Base-by-base conservation (phyloP, 2,113 vertebrate genomes). In the Sphyrna mokarran region DNA sequence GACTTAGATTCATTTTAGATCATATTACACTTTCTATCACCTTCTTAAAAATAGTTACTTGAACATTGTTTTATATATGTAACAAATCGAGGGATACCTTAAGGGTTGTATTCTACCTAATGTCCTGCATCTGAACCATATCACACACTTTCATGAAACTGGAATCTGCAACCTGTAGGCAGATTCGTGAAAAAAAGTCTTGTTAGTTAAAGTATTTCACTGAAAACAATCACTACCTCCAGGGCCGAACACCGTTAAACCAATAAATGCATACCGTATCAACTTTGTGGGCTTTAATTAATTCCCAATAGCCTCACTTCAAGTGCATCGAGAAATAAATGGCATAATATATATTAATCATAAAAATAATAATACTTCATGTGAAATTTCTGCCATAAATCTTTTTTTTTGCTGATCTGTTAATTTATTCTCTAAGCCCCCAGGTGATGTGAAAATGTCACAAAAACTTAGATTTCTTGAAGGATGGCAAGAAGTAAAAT, bases 401-500 rank as follows among this genome's bases (percentile, higher is more conserved):
- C 89, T 93, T 20, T 18, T 37, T 37, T 66, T 66, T 68, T 93
- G 63, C 33, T 68, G 61, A 93, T 93, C 89, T 40, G n/a, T 93
- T 93, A 93, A 93, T n/a, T 93, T 93, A 66, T 14, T 22, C 61
- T 3, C 61, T 66, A 18, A 93, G 61, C 61, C 33, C 33, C 18
- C 16, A 93, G 89, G 89, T 93, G 63, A 93, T 93, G 89, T 93
- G 89, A 93, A 93, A 93, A 66, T 68, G 33, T 66, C 33, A 66
- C 33, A 63, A 83, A 83, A 68, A 20, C n/a, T 66, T 20, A 18
- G n/a, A 93, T 7, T 8, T 63, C 61, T 37, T 58, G 9, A 58
- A 91, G 58, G 33, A 18, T 66, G 33, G 61, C 4, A 40, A 90
- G 66, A 68, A 68, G 89, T 66, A 66, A 93, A 93, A 93, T 68